Evolutionary conservation across 2,888 invertebrate genomes (phyloP), one percentile per base, ranked within the genome.

Genomic region (Drosophila prolongata): DNA sequence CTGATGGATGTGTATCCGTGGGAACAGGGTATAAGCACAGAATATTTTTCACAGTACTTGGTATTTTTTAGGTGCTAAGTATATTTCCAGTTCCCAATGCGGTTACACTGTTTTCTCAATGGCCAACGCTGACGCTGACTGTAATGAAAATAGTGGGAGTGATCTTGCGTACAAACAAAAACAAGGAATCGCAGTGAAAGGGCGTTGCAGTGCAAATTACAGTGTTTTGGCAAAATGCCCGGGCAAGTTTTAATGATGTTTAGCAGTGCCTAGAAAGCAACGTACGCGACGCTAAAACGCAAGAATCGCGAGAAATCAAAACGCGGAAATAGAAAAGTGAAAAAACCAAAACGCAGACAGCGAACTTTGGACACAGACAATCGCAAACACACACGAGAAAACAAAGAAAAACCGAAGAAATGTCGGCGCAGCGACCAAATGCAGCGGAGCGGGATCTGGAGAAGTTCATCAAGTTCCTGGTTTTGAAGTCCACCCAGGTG

Each of bases 401-500:
- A 62, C 62, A 62, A 69, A 35, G 66, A 13, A 10, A 58, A 59
- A 53, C 38, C 10, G 50, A 87, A 10, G 6, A 82, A 80, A 92
- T 92, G 91, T 92, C 91, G 74, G 77, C 91, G 57, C 91, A 89
- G 78, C 91, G 91, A 47, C 78, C 90, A 53, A 90, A 89, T 64
- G 90, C 90, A 88, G 95, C 96, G 78, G 95, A 94, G 90, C 95
- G 95, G 88, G 97, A 97, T 90, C 93, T 98, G 91, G 97, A 97
- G 89, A 97, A 97, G 92, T 98, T 97, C 91, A 96, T 96, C 1
- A 98, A 97, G 93, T 96, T 97, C 92, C 93, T 98, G 79, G 96
- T 96, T 13, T 93, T 97, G 66, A 98, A 98, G 93, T 95, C 97
- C 58, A 96, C 96, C 37, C 98, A 98, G 93, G 96, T 98, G 54